phyloP scores from a whole-genome alignment of 2,113 vertebrate genomes.

The Microtus ochrogaster region DNA sequence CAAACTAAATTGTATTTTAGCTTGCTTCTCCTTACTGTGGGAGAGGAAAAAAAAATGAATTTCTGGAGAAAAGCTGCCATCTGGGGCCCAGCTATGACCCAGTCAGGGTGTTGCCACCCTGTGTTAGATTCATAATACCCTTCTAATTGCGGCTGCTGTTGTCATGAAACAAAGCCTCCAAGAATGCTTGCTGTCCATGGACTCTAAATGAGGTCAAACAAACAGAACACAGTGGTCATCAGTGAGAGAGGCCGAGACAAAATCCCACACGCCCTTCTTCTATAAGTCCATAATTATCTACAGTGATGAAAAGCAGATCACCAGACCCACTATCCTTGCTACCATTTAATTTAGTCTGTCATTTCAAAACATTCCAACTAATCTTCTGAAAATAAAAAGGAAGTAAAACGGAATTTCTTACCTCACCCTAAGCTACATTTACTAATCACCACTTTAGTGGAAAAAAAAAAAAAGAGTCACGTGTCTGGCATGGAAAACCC shows the following conservation, averaged over 20 bases:
- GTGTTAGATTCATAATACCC: background rate
- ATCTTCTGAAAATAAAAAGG: background rate
- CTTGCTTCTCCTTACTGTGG: background rate
- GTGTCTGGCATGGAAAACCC: background rate
- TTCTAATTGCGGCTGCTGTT: background rate
- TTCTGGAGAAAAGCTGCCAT: background rate
- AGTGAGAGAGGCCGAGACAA: background rate
- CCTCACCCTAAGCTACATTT: background rate
- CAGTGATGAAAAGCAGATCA: background rate
- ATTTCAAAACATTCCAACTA: conserved; percentile 11
- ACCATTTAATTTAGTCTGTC: background rate
- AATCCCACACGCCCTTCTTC: background rate
- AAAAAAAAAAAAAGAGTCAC: too few relatives aligned
- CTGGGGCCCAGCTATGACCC: background rate
- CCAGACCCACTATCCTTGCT: background rate
- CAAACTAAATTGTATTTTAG: conserved; percentile 15
- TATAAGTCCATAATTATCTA: background rate
- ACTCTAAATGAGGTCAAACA: background rate
- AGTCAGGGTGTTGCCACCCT: too few relatives aligned
- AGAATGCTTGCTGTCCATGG: background rate
- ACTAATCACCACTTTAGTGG: background rate
- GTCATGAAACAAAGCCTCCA: background rate
- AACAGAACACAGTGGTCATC: background rate
- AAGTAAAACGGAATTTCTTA: background rate
- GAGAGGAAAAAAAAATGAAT: background rate